Evolutionary conservation across 2,888 invertebrate species (phyloP).

Genomic region (Romanomermis culicivorax): DNA sequence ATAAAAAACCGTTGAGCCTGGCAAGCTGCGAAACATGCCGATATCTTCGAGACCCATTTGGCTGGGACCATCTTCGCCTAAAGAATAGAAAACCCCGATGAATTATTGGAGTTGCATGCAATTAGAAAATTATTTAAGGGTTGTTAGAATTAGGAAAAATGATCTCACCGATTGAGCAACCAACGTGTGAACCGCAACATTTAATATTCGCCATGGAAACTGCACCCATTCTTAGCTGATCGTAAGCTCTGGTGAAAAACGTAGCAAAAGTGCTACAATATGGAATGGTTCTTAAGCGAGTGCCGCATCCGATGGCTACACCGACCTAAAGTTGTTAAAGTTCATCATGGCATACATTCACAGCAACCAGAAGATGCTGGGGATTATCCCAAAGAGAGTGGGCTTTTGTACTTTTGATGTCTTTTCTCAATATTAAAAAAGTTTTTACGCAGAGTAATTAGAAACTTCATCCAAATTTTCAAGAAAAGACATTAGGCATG

Average conservation of each 20-base stretch:
- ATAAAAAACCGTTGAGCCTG: slow-evolving; percentile 46
- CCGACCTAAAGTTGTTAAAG: slow-evolving; percentile 28
- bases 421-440: no score
- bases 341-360: background rate
- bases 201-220: slow-evolving; percentile 94
- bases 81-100: background rate
- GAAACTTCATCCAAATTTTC: no score
- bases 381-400: no score
- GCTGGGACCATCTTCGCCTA: slow-evolving; percentile 76
- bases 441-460: no score
- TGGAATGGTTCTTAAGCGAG: slow-evolving; percentile 69
- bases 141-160: no score
- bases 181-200: slow-evolving; percentile 80
- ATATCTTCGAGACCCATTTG: slow-evolving; percentile 99
- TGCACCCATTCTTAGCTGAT: slow-evolving; percentile 98
- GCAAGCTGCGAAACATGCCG: slow-evolving; percentile 75
- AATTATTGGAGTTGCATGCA: no score
- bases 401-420: no score
- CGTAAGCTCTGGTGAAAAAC: slow-evolving; percentile 85
- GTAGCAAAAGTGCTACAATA: slow-evolving; percentile 94
- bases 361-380: no score
- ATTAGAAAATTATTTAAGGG: no score
- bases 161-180: slow-evolving; percentile 65
- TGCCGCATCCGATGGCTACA: slow-evolving; percentile 79
- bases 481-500: no score